A percentile compares a stretch with the other conserved stretches of the same genome.
Conservation (phyloP, 2,888 invertebrate species). For the Pseudanteris insignis region DNA sequence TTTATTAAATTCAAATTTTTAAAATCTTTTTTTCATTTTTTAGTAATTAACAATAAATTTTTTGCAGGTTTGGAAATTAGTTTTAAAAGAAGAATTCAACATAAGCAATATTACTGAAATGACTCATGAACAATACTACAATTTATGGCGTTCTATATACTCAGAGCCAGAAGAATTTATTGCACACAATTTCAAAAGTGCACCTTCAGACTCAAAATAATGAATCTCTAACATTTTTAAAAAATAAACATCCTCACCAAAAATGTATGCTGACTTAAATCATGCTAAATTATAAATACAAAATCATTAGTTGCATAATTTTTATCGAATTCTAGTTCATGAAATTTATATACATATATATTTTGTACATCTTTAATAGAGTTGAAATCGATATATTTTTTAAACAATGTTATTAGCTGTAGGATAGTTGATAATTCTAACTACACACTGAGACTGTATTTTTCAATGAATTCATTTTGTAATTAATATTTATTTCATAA, state of each 20-base stretch:
- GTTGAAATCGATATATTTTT: too few species aligned
- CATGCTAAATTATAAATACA: too few species aligned
- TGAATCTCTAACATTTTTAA: constrained; percentile 32
- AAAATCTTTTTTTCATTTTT: constrained; percentile 6
- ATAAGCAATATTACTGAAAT: constrained; percentile 60
- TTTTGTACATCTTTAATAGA: too few species aligned
- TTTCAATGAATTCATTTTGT: too few species aligned
- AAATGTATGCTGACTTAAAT: too few species aligned
- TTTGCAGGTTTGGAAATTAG: constrained; percentile 68
- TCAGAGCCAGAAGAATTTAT: constrained; percentile 57
- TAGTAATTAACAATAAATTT: constrained; percentile 5
- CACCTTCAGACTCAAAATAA: constrained; percentile 43
- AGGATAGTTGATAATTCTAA: too few species aligned
- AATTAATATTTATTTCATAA: too few species aligned
- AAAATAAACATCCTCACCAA: constrained; percentile 19
- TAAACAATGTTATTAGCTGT: too few species aligned
- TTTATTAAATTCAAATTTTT: constrained; percentile 10
- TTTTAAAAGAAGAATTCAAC: constrained; percentile 65
- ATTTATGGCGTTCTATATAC: constrained; percentile 66
- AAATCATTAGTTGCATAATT: constrained; percentile 1
- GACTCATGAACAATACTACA: constrained; percentile 66
- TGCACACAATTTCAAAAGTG: constrained; percentile 45
- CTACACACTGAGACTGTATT: too few species aligned
- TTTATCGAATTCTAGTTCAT: too few species aligned
- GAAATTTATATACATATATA: too few species aligned